These are phyloP conservation scores for Perdix hodgsoniae DNA, from an alignment of 2,797 vertebrate genomes.

Conservation along the genomic window DNA sequence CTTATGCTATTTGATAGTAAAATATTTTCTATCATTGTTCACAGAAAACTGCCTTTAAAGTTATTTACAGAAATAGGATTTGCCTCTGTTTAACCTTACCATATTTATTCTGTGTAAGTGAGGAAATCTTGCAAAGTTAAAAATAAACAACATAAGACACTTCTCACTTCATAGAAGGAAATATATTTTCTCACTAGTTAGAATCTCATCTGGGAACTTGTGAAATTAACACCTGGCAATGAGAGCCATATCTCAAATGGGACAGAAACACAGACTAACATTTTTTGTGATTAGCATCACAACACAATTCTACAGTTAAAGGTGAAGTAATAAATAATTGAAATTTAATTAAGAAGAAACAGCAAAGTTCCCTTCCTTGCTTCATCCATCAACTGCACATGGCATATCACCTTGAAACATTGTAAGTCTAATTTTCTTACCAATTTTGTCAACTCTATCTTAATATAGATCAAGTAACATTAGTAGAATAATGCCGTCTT, in stretches of 20 bases:
- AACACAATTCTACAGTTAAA: neutral
- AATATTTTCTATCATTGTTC: neutral
- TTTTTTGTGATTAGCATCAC: neutral
- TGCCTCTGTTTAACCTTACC: neutral
- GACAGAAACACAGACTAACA: neutral
- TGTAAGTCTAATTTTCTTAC: neutral
- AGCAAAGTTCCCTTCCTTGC: neutral
- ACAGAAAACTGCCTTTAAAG: neutral
- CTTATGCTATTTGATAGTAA: neutral
- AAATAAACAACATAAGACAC: neutral
- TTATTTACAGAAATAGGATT: neutral
- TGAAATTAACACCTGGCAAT: neutral
- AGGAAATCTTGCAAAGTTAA: neutral
- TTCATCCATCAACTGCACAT: neutral
- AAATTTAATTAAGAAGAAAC: constrained; percentile 3
- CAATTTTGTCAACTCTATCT: neutral
- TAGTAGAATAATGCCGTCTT: neutral
- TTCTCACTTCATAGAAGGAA: neutral
- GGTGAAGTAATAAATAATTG: neutral
- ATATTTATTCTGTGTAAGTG: neutral
- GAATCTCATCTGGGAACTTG: neutral
- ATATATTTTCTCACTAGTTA: neutral
- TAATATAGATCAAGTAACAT: neutral
- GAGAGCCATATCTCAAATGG: neutral
- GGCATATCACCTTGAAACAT: neutral